These are phyloP conservation scores for Lycodopsis pacificus DNA, from an alignment of 2,797 vertebrate genomes.

Conservation along the genomic window DNA sequence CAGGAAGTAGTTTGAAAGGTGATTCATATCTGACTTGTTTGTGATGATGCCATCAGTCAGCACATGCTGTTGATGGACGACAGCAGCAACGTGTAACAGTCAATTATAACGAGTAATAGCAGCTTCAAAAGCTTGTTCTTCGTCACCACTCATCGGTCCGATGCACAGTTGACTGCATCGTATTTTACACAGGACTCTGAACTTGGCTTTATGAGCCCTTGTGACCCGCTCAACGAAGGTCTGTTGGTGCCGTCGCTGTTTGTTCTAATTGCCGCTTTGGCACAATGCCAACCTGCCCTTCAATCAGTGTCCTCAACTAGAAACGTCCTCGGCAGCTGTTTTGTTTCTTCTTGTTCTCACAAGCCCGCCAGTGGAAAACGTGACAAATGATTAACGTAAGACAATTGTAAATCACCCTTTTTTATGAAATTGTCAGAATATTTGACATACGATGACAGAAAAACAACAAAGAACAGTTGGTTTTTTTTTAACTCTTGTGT, in stretches of 20 bases:
- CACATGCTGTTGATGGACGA: background rate
- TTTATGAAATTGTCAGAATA: background rate
- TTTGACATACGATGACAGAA: slow-evolving; percentile 1
- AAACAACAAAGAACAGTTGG: background rate
- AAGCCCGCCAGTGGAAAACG: background rate
- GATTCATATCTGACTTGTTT: background rate
- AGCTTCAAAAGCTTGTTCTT: slow-evolving; percentile 10
- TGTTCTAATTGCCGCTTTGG: slow-evolving; percentile 45
- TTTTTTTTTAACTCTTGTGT: background rate
- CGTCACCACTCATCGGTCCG: background rate
- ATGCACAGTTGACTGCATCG: slow-evolving; percentile 9
- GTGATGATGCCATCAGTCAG: background rate
- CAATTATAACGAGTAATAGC: background rate
- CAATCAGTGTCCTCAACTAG: background rate
- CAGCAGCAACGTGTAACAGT: background rate
- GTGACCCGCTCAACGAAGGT: slow-evolving; percentile 15
- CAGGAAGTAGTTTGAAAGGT: background rate
- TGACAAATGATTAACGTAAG: background rate
- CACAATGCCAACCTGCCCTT: background rate
- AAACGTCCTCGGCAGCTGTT: slow-evolving; percentile 19
- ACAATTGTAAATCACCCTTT: slow-evolving; percentile 2
- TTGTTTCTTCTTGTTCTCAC: slow-evolving; percentile 7
- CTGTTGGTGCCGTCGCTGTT: slow-evolving; percentile 19
- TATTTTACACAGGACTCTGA: slow-evolving; percentile 15
- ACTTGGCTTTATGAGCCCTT: slow-evolving; percentile 11